Evolutionary conservation across 1,140 invertebrate genomes (phyloP), one percentile per base, ranked within the genome.

Genomic region (Cydia pomonella): DNA sequence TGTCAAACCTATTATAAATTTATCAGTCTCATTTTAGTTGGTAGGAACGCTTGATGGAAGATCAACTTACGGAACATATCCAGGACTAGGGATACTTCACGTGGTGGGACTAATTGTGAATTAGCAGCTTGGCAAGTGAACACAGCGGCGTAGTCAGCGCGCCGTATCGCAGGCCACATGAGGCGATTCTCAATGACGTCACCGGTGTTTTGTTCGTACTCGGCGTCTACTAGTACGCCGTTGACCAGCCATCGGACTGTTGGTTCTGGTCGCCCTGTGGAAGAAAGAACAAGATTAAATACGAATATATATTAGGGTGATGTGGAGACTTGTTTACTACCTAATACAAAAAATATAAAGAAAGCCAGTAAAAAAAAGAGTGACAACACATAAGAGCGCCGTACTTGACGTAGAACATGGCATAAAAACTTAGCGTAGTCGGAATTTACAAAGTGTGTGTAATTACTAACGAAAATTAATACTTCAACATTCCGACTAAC

Each of bases 91-190:
- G 95, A 95, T 3, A 95, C 94, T 86, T 96, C 95, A 84, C 95
- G 96, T 10, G 97, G 95, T 80, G 96, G 95, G 33, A 96, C 95
- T 27, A 97, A 94, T 80, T 95, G 94, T 7, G 97, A 97, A 89
- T 98, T 98, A 78, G 95, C 94, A 12, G 97, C 97, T 86, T 97
- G 96, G 87, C 97, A 98, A 50, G 96, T 97, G 88, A 97, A 97
- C 79, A 97, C 95, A 2, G 96, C 95, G 75, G 96, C 95, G 74
- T 97, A 95, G 92, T 98, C 96, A n/a, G 95, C 95, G 41, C 97
- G 94, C 29, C 95, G 94, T 73, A 98, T 94, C 16, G 95, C 94
- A 38, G 95, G 95, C 94, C 97, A 96, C 64, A 95, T 94, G 62
- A 98, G 94, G 78, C 96, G 94, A 91, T 97, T 97, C 87, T 97